Evolutionary conservation across 2,797 vertebrate species (phyloP).

Genomic region (Jordanella pulchra): DNA sequence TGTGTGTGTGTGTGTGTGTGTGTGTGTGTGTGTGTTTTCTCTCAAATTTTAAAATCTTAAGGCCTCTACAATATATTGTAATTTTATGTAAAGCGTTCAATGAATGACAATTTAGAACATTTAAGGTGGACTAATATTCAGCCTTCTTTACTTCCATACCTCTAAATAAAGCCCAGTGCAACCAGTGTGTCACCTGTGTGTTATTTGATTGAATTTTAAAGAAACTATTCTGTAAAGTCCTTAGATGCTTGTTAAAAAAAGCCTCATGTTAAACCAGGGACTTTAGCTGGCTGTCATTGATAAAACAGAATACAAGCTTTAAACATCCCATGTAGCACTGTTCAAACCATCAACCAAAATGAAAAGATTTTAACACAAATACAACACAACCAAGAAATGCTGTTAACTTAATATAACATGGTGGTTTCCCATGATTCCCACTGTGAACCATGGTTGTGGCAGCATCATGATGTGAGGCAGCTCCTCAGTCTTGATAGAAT

Average conservation of each 20-base stretch:
- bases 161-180: background rate
- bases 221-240: background rate
- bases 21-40: too few species aligned
- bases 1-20: too few species aligned
- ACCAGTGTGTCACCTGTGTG: background rate
- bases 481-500: too few species aligned
- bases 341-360: background rate
- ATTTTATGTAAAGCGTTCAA: background rate
- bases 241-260: background rate
- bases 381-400: background rate
- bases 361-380: background rate
- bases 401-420: background rate
- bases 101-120: background rate
- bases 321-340: background rate
- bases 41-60: background rate
- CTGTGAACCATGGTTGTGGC: background rate
- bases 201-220: background rate
- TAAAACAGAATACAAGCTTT: background rate
- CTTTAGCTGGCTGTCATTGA: background rate
- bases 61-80: background rate
- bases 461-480: too few species aligned
- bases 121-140: background rate
- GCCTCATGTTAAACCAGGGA: background rate
- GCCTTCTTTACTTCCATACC: background rate
- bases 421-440: background rate